Base-by-base conservation (phyloP, 2,113 vertebrate species). In the Okapia johnstoni region DNA sequence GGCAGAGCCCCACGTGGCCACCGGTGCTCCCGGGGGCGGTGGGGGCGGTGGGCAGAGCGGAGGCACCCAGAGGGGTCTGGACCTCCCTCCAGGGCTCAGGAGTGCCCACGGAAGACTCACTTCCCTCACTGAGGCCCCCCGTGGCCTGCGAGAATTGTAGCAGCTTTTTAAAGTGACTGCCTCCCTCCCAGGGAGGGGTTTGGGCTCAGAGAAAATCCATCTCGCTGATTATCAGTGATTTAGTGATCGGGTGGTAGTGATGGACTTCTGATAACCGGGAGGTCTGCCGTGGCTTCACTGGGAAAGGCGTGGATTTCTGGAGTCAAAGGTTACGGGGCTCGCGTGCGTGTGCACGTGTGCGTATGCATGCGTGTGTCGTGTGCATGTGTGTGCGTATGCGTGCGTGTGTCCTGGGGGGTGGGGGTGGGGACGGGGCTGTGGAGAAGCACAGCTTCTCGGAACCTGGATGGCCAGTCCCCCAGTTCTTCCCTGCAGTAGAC, bases 181-280 rank as follows among this genome's bases (percentile, higher is more conserved):
- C 16, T 88, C 46, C 7, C 52, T 98, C 96, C 70, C 46, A 2
- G 10, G 79, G 36, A 83, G 19, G 33, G 0, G 5, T 85, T 55
- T 73, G 85, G 48, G 26, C 70, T 90, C 55, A 28, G 83, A 70
- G 60, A 97, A 83, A 96, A 55, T 76, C 90, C 46, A 77, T 97
- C 85, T 93, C 30, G 9, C 88, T 58, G 77, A 96, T 87, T 73
- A 86, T 86, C 33, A 52, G 94, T 84, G 89, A 97, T 60, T 73
- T 73, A 84, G 92, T 66, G 54, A 94, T 23, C 87, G 63, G 50
- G 40, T 1, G 25, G 89, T n/a, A 13, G 70, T 19, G 89, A 94
- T 60, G 70, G 88, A 58, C 86, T 63, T 85, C 55, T 66, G 86
- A 92, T 73, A 90, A 93, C 81, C 55, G 4, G 15, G 85, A 79